Conservation (phyloP, 2,797 vertebrate species). For the Alosa sapidissima region DNA sequence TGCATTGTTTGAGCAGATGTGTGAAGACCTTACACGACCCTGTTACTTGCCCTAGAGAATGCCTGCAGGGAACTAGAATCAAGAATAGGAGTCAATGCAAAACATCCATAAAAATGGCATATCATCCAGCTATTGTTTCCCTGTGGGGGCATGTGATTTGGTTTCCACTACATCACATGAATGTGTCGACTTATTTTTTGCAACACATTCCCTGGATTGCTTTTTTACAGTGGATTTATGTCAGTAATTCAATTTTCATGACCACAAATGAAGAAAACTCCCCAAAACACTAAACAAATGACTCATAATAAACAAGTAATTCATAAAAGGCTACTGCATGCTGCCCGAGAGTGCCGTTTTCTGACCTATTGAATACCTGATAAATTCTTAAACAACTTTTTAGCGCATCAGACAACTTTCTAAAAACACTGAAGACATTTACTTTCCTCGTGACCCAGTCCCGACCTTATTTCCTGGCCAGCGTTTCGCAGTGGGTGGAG, state of each 20-base stretch:
- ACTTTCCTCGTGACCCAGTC: neutral
- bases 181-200: neutral
- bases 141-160: neutral
- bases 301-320: no score
- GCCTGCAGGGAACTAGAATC: neutral
- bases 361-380: no score
- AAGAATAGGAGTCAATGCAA: neutral
- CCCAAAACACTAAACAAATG: neutral
- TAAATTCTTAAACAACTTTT: no score
- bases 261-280: neutral
- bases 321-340: no score
- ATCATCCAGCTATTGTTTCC: neutral
- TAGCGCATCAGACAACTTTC: neutral
- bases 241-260: neutral
- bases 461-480: constrained; percentile 41
- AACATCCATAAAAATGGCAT: neutral
- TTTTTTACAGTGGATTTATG: neutral
- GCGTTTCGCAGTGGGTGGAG: constrained; percentile 58
- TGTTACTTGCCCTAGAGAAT: neutral
- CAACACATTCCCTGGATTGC: neutral
- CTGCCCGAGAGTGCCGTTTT: no score
- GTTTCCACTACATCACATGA: constrained; percentile 1
- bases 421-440: neutral
- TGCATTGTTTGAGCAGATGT: neutral
- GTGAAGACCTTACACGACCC: neutral